Conservation (phyloP, 2,888 invertebrate species). For the Calameuta idolon region DNA sequence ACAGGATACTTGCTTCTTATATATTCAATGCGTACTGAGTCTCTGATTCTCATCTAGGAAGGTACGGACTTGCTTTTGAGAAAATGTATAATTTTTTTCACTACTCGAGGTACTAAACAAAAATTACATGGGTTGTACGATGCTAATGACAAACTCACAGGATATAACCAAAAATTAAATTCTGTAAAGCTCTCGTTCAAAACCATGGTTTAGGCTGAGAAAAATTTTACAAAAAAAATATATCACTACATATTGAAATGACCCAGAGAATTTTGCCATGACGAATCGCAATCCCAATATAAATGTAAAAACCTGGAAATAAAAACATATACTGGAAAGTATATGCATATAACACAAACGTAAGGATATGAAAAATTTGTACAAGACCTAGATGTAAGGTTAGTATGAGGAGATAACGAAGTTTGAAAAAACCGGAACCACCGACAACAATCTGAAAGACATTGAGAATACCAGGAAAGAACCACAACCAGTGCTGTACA, state of each 20-base stretch:
- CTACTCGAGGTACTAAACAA: neutral
- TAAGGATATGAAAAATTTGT: slow-evolving; percentile 33
- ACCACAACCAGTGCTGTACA: slow-evolving; percentile 64
- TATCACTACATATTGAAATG: neutral
- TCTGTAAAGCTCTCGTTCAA: neutral
- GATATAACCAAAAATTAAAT: neutral
- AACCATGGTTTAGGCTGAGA: neutral
- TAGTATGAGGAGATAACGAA: slow-evolving; percentile 38
- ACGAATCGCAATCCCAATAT: neutral
- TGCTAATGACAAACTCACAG: neutral
- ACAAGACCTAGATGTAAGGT: slow-evolving; percentile 39
- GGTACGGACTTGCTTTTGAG: neutral
- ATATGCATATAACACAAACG: slow-evolving; percentile 32
- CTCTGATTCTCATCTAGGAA: neutral
- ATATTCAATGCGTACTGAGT: neutral
- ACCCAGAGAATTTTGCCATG: neutral
- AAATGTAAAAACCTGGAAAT: slow-evolving; percentile 18
- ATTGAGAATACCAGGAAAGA: slow-evolving; percentile 45
- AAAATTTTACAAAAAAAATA: neutral
- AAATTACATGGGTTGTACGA: neutral
- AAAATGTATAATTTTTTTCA: neutral
- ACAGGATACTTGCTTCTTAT: neutral
- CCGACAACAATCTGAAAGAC: slow-evolving; percentile 59
- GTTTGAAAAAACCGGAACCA: slow-evolving; percentile 50
- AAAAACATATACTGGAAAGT: slow-evolving; percentile 14